These are phyloP conservation scores for Argyresthia goedartella DNA, from an alignment of 2,888 invertebrate genomes.

Conservation along the genomic window DNA sequence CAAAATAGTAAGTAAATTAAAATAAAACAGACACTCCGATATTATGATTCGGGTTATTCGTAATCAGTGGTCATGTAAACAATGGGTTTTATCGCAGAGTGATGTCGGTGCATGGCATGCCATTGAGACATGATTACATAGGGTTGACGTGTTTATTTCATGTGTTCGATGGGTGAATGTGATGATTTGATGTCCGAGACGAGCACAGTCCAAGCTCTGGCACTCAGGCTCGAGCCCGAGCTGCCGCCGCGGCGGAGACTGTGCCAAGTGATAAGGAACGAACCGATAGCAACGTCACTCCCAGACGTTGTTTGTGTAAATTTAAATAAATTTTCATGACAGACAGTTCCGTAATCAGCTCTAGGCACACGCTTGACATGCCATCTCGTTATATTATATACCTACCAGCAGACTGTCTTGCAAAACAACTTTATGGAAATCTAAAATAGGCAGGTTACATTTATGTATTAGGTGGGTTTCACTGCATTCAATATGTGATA, in stretches of 20 bases:
- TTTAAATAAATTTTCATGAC: slow-evolving; percentile 71
- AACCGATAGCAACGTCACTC: slow-evolving; percentile 70
- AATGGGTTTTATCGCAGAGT: background rate
- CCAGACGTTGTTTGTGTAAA: slow-evolving; percentile 72
- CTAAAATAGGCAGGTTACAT: too few species aligned
- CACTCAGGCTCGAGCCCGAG: slow-evolving; percentile 42
- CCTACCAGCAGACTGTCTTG: slow-evolving; percentile 4
- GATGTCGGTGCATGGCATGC: too few species aligned
- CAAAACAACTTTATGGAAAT: slow-evolving; percentile 11
- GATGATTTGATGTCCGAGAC: slow-evolving; percentile 21
- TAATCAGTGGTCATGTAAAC: background rate
- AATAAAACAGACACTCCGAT: background rate
- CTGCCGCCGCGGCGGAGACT: slow-evolving; percentile 58
- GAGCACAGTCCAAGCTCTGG: slow-evolving; percentile 34
- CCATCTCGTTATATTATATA: slow-evolving; percentile 39
- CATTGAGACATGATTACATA: too few species aligned
- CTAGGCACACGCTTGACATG: slow-evolving; percentile 54
- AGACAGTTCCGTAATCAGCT: slow-evolving; percentile 70
- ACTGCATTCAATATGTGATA: too few species aligned
- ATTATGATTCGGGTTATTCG: background rate
- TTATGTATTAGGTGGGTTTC: too few species aligned
- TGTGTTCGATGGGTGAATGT: slow-evolving; percentile 7
- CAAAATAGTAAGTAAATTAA: slow-evolving; percentile 57
- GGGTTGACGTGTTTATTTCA: background rate
- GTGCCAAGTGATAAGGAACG: slow-evolving; percentile 71